Evolutionary conservation across 2,888 invertebrate genomes (phyloP), one percentile per base, ranked within the genome.

Genomic region (Philaethria dido): DNA sequence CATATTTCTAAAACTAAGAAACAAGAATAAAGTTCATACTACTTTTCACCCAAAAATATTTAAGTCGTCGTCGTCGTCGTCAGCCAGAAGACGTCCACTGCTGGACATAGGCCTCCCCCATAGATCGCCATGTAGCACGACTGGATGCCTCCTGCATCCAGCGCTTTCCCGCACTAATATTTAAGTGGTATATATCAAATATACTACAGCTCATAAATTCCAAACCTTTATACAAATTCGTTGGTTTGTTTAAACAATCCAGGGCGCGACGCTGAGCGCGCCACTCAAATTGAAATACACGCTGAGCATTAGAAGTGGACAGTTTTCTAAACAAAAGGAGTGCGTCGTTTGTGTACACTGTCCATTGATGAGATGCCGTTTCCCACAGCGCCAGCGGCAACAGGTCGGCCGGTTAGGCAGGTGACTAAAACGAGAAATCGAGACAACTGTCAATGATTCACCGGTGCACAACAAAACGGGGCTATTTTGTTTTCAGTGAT

Each of bases 291-390:
- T 80, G 82, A 82, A 84, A 84, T 82, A 82, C 82, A 81, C 80
- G 77, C 81, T 71, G 79, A 77, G 78, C 78, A 81, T 79, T 83
- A 85, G 81, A 83, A 91, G 91, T 90, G 88, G 90, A 88, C 89
- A 89, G 92, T 92, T 92, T 91, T 86, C 88, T 90, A 92, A 92
- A 92, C 89, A 92, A 89, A 86, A 81, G 78, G 77, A 84, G 82
- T 81, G 81, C 80, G 79, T 79, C 79, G 81, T 79, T 78, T 83
- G 84, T 84, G 81, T 85, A 81, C 85, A 80, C 84, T 81, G 82
- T 74, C 83, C 86, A 90, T 90, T 89, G 88, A 88, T 83, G 84
- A 85, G 83, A 83, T 80, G 84, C 77, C 77, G 81, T 85, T 89
- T 90, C 89, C 88, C 91, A 90, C 89, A 88, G 81, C 77, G 80